Percentiles rank a stretch among this genome's conserved stretches.
These are phyloP conservation scores for Brachyrhaphis roseni DNA, from an alignment of 2,797 vertebrate species.

Conservation along the genomic window DNA sequence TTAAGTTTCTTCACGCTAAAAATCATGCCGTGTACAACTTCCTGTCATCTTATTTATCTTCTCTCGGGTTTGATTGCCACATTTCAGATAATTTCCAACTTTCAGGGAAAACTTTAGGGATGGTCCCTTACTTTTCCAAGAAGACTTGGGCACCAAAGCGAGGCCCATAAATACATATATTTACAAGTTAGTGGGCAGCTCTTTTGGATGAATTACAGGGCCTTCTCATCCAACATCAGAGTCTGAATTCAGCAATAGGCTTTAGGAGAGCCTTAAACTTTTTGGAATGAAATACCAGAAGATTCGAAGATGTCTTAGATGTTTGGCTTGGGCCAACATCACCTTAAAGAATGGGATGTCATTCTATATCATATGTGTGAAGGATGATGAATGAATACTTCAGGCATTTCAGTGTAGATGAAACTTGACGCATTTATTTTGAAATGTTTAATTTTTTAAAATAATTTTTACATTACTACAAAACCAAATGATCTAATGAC, in stretches of 20 bases:
- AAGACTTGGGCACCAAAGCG: neutral
- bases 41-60: no score
- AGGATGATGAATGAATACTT: neutral
- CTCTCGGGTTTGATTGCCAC: neutral
- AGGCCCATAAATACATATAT: neutral
- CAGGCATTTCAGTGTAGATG: neutral
- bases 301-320: neutral
- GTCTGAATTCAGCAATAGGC: neutral
- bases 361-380: neutral
- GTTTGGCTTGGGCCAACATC: neutral
- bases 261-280: neutral
- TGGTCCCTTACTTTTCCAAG: neutral
- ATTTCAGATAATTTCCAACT: neutral
- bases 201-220: neutral
- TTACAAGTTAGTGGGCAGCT: no score
- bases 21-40: no score
- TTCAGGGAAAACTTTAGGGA: neutral
- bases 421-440: neutral
- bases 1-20: no score
- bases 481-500: neutral
- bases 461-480: constrained; percentile 4
- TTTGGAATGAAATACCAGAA: neutral
- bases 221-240: neutral
- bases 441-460: neutral
- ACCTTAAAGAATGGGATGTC: neutral